Evolutionary conservation across 2,888 invertebrate species (phyloP).

Genomic region (Leptarthrus brevirostris): DNA sequence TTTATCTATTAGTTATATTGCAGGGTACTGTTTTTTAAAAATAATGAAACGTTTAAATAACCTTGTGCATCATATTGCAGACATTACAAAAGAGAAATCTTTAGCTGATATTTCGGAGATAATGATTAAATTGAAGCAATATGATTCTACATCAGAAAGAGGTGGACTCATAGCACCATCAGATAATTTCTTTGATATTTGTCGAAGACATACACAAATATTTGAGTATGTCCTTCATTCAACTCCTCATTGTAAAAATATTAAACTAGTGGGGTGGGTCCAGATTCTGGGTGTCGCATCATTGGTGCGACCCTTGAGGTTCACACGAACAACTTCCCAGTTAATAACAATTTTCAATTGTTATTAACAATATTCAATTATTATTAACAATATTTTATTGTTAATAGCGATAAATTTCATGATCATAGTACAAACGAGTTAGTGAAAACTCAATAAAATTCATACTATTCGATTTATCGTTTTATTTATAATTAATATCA

Average conservation of each 20-base stretch:
- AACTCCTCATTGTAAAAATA: background rate
- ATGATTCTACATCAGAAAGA: background rate
- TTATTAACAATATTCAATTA: too few relatives aligned
- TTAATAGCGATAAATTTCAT: too few relatives aligned
- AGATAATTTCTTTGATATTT: conserved; percentile 35
- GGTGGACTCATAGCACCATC: conserved; percentile 16
- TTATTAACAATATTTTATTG: too few relatives aligned
- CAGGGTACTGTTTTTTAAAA: conserved; percentile 41
- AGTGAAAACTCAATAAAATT: too few relatives aligned
- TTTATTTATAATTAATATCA: too few relatives aligned
- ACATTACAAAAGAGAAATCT: conserved; percentile 8
- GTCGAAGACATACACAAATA: background rate
- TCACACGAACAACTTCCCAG: too few relatives aligned
- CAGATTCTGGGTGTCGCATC: too few relatives aligned
- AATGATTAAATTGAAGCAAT: conserved; percentile 33
- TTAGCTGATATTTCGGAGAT: conserved; percentile 15
- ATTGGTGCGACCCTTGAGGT: too few relatives aligned
- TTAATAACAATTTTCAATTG: too few relatives aligned
- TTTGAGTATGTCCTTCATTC: background rate
- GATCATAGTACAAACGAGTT: too few relatives aligned
- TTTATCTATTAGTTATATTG: conserved; percentile 21
- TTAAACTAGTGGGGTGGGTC: too few relatives aligned
- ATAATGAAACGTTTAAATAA: conserved; percentile 14
- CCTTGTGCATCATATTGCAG: background rate
- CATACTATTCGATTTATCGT: too few relatives aligned